Conservation (phyloP, 2,113 vertebrate species). For the Emydocephalus ijimae region DNA sequence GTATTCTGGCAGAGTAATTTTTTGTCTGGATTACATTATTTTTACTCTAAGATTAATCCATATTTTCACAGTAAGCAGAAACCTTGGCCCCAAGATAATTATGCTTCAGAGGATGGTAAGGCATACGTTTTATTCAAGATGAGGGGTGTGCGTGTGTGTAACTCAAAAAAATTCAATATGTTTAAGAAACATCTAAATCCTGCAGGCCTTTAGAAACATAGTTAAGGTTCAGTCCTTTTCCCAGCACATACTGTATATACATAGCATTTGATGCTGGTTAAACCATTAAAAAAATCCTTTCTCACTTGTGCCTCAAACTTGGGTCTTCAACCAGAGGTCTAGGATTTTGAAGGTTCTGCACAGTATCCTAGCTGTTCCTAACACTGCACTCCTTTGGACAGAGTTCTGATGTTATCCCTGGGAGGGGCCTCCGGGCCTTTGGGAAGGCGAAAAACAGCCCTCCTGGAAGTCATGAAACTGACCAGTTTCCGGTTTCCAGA, state of each 20-base stretch:
- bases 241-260: not conserved
- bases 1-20: conserved; percentile 87
- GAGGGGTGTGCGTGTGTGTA: not conserved
- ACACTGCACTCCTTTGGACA: not conserved
- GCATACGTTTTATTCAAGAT: not conserved
- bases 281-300: not conserved
- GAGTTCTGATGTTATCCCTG: not conserved
- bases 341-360: not conserved
- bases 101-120: conserved; percentile 95
- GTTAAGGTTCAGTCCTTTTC: not conserved
- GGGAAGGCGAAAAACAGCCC: no score
- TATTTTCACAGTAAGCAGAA: conserved; percentile 94
- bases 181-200: not conserved
- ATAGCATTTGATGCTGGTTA: not conserved
- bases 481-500: no score
- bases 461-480: no score
- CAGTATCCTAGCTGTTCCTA: not conserved
- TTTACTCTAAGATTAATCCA: conserved; percentile 94
- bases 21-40: conserved; percentile 94
- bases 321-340: not conserved
- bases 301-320: not conserved
- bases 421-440: not conserved
- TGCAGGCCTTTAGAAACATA: not conserved
- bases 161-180: not conserved
- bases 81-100: conserved; percentile 96